Base-by-base conservation (phyloP, 2,113 vertebrate genomes). In the Vombatus ursinus region DNA sequence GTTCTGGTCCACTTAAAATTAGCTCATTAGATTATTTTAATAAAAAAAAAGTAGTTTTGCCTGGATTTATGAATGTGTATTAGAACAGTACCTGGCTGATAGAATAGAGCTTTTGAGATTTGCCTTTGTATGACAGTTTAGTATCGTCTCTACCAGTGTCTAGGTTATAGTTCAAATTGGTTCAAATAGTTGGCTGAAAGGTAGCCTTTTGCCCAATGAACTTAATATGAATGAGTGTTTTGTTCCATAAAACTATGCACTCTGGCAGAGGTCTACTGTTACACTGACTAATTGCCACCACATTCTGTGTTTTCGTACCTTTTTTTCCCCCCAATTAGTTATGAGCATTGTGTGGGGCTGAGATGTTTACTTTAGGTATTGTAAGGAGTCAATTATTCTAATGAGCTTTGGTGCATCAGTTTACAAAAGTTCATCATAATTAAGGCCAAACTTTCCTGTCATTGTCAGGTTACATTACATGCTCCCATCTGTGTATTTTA, bases 361-460 rank as follows among this genome's bases (percentile, higher is more conserved):
- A 84, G 44, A 54, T 94, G 9, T 91, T 96, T 96, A 54, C 26
- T 61, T 97, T 94, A 25, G 22, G 31, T 90, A 48, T 91, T 11
- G n/a, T n/a, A 44, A 44, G 68, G n/a, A 84, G n/a, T 22, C 68
- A 84, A 23, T 84, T 84, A 84, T 84, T 84, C 0, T 90, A 91
- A 90, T 4, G 90, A 90, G 50, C 14, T 93, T 96, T 95, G 93
- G 31, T 90, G 16, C 54, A 94, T 3, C 54, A 47, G 25, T 91
- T 96, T 97, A 90, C 68, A 77, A 96, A 89, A 91, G 91, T 93
- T 96, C 51, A 54, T 47, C 92, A 89, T 89, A 52, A 28, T 50
- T n/a, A 44, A 92, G 48, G 50, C 68, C 92, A 37, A 93, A 89
- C 94, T 97, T 92, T 31, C 57, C 50, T 90, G 31, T 92, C 92